Base-by-base conservation (phyloP, 2,797 vertebrate species). In the Rhodeus uyekii region DNA sequence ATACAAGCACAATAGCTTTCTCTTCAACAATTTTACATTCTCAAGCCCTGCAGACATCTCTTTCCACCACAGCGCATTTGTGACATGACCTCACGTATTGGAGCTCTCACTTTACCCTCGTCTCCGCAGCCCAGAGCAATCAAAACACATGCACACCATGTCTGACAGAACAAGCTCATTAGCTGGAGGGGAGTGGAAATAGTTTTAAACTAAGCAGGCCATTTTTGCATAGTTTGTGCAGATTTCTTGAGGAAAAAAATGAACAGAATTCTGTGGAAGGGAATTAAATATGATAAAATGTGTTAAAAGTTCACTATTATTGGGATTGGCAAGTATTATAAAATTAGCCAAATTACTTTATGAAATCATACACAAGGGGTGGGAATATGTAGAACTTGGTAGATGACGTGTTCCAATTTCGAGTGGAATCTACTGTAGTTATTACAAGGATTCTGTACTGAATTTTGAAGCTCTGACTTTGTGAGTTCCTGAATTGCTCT, bases 1-100 rank as follows among this genome's bases (percentile, higher is more conserved):
- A 86, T 55, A 67, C 61, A 76, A 80, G 61, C 46, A 61, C 90
- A 81, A 77, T 63, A n/a, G 27, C 16, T 75, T 80, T 74, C 72
- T 83, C 18, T 75, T 82, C 42, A 14, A 42, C 77, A 85, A 58
- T 36, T 16, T 16, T 46, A 76, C 61, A 82, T 68, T 65, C 36
- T 73, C 24, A 13, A 77, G 76, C 64, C 80, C 69, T 22, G 27
- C 50, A 42, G 69, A 82, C 39, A 74, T 61, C 50, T 68, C 10
- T 61, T 58, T 60, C 44, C 39, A 53, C 69, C 78, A 76, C 36
- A 72, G 24, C 73, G 58, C 22, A 1, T 82, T 65, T 61, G 64
- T 50, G 55, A 48, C 67, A 63, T 71, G 73, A 69, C 64, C 74
- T 39, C 83, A 65, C 12, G 27, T 50, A 53, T 78, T 24, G 69